These are phyloP conservation scores for Panthera tigris DNA, from an alignment of 2,113 vertebrate genomes.

Conservation along the genomic window DNA sequence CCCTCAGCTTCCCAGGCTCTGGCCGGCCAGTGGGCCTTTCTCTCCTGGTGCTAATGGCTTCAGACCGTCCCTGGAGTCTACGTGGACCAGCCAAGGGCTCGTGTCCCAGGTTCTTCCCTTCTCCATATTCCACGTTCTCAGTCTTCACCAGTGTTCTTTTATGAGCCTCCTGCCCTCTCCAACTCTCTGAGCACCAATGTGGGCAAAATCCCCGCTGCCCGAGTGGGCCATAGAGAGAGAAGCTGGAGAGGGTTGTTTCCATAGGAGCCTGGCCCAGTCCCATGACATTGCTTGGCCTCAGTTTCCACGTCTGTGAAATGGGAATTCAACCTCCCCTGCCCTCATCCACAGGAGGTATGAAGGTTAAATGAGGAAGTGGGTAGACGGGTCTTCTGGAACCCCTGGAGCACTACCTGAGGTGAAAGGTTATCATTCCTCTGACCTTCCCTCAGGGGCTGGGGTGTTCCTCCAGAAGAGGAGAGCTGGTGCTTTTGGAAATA, in stretches of 20 bases:
- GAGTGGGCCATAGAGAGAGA: background rate
- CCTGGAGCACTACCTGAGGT: background rate
- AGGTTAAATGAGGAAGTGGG: background rate
- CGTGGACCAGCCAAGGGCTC: background rate
- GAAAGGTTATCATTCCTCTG: background rate
- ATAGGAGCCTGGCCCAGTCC: background rate
- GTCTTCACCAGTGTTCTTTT: background rate
- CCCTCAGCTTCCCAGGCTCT: background rate
- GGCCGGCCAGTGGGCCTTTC: background rate
- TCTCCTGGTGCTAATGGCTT: background rate
- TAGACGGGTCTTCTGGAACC: background rate
- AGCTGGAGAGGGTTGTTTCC: background rate
- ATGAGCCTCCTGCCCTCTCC: background rate
- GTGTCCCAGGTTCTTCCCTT: background rate
- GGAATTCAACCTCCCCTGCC: background rate
- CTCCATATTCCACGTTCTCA: background rate
- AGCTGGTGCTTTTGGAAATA: background rate
- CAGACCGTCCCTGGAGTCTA: background rate
- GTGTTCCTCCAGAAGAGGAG: background rate
- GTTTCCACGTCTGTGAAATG: background rate
- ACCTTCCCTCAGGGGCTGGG: background rate
- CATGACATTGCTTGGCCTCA: background rate
- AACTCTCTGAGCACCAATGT: background rate
- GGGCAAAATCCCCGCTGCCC: background rate
- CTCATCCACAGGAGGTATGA: background rate